Conservation (phyloP, 1,140 invertebrate genomes). For the Megalonaias nervosa region DNA sequence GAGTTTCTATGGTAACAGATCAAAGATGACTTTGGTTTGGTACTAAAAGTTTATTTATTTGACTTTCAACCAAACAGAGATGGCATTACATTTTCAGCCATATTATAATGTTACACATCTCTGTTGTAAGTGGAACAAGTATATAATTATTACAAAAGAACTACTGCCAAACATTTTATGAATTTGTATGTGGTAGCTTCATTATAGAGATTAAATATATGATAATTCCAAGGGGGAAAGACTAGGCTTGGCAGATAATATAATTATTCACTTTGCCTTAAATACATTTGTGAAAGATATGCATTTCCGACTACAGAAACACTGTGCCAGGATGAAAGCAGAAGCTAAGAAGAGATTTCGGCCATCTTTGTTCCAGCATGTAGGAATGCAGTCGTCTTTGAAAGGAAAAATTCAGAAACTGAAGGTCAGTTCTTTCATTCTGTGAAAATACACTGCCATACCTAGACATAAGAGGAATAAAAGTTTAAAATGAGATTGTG, state of each 20-base stretch:
- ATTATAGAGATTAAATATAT: not conserved
- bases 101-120: no score
- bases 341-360: slow-evolving; percentile 79
- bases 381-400: slow-evolving; percentile 94
- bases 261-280: not conserved
- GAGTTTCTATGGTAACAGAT: no score
- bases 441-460: not conserved
- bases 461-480: not conserved
- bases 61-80: no score
- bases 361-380: slow-evolving; percentile 96
- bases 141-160: no score
- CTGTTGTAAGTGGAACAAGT: no score
- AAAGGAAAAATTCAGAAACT: slow-evolving; percentile 98
- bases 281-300: not conserved
- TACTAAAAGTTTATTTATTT: no score
- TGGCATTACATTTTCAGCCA: no score
- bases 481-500: no score
- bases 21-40: no score
- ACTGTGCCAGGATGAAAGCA: slow-evolving; percentile 78
- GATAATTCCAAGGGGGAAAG: not conserved
- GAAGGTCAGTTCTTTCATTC: slow-evolving; percentile 79
- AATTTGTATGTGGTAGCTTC: no score
- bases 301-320: slow-evolving; percentile 79
- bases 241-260: not conserved
- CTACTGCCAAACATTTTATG: no score